These are phyloP conservation scores for Mythimna pallens DNA, from an alignment of 2,888 invertebrate genomes.

Conservation along the genomic window DNA sequence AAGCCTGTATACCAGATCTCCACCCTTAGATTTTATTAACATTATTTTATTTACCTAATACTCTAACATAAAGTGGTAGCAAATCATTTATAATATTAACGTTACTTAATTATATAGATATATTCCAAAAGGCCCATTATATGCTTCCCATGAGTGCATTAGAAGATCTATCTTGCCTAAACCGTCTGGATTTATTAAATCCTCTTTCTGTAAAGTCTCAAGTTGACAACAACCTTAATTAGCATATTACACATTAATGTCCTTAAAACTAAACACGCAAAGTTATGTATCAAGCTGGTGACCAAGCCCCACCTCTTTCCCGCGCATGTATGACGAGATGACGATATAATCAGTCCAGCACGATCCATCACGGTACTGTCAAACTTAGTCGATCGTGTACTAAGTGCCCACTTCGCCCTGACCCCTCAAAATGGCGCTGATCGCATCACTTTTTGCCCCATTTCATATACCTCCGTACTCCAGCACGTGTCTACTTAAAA, in stretches of 20 bases:
- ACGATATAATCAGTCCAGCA: constrained; percentile 74
- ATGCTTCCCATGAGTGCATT: no score
- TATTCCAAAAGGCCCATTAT: no score
- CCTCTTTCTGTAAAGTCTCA: neutral
- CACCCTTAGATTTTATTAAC: no score
- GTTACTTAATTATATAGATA: no score
- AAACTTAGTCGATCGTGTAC: constrained; percentile 72
- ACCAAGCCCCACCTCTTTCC: constrained; percentile 33
- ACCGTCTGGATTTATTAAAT: neutral
- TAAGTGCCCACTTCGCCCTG: constrained; percentile 56
- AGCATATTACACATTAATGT: constrained; percentile 17
- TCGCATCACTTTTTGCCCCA: neutral
- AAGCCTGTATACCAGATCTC: no score
- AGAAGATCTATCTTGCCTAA: no score
- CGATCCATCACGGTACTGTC: constrained; percentile 81
- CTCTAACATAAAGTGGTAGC: no score
- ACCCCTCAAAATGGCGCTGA: constrained; percentile 11
- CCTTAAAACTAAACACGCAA: constrained; percentile 24
- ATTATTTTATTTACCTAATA: no score
- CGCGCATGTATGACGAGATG: constrained; percentile 62
- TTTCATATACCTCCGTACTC: neutral
- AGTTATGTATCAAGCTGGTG: constrained; percentile 7
- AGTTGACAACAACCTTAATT: neutral
- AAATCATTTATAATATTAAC: no score
- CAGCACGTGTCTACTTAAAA: neutral